These are phyloP conservation scores for Coleophora flavipennella DNA, from an alignment of 2,888 invertebrate species.

Conservation along the genomic window DNA sequence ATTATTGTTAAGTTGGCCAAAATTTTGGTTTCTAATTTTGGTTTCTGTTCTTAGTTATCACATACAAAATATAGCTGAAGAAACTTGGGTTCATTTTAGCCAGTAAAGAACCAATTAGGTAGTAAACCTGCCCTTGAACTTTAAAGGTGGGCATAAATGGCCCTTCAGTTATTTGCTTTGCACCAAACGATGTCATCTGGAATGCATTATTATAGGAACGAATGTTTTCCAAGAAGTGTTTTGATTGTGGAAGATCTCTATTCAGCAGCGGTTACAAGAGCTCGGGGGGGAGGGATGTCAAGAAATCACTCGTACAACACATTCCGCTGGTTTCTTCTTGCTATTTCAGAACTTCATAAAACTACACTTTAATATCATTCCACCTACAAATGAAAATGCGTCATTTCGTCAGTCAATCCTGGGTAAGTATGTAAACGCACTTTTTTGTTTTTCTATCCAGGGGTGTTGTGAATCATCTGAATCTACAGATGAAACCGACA, in stretches of 20 bases:
- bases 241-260: too few species aligned
- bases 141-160: constrained; percentile 21
- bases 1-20: constrained; percentile 12
- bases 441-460: background rate
- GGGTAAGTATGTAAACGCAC: background rate
- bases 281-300: too few species aligned
- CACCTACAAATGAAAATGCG: background rate
- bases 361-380: background rate
- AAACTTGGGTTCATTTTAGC: constrained; percentile 14
- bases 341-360: background rate
- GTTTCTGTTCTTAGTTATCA: constrained; percentile 14
- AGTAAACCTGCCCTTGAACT: too few species aligned
- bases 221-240: too few species aligned
- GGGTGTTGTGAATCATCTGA: background rate
- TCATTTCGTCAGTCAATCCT: background rate
- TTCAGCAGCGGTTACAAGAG: too few species aligned
- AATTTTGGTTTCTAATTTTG: constrained; percentile 8
- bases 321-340: background rate
- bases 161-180: constrained; percentile 14
- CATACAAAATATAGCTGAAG: constrained; percentile 21
- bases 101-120: constrained; percentile 14
- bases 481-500: background rate
- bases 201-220: constrained; percentile 16
- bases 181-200: constrained; percentile 20
- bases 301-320: background rate